These are phyloP conservation scores for Parazoanthus swiftii DNA, from an alignment of 92 coral and sea anemone genomes.

Conservation along the genomic window DNA sequence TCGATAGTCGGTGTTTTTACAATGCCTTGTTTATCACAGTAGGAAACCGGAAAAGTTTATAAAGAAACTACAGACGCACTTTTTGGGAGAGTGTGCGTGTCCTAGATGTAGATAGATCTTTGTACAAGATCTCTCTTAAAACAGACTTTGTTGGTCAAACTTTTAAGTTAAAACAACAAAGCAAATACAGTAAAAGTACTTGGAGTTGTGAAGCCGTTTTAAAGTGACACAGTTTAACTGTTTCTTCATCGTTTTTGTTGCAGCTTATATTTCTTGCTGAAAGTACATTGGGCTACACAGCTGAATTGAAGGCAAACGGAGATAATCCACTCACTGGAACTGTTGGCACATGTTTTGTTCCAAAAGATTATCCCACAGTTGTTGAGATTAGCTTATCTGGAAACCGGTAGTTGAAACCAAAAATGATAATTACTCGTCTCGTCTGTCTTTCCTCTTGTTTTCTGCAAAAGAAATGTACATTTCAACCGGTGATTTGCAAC, in stretches of 20 bases:
- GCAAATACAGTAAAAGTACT: too few relatives aligned
- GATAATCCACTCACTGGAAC: neutral
- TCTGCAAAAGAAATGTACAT: neutral
- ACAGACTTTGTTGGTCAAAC: too few relatives aligned
- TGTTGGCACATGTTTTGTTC: neutral
- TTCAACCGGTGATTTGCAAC: too few relatives aligned
- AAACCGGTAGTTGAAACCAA: neutral
- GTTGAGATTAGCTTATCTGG: slow-evolving; percentile 6
- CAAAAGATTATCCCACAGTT: neutral
- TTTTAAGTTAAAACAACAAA: too few relatives aligned
- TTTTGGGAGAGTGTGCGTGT: too few relatives aligned
- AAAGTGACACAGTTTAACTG: neutral
- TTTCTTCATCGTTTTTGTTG: neutral
- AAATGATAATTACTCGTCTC: neutral
- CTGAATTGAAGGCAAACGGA: neutral
- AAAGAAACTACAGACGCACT: too few relatives aligned
- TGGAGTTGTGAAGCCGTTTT: neutral
- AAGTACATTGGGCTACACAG: slow-evolving; percentile 3
- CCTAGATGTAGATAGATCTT: too few relatives aligned
- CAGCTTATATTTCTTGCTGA: neutral
- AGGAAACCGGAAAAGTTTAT: too few relatives aligned
- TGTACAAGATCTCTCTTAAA: too few relatives aligned
- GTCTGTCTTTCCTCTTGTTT: neutral
- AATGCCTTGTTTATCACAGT: too few relatives aligned
- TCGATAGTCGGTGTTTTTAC: too few relatives aligned